A percentile compares a stretch with the other conserved stretches of the same genome.
Evolutionary conservation across 2,797 vertebrate species (phyloP).

Genomic region (Sebastiscus albofasciatus): DNA sequence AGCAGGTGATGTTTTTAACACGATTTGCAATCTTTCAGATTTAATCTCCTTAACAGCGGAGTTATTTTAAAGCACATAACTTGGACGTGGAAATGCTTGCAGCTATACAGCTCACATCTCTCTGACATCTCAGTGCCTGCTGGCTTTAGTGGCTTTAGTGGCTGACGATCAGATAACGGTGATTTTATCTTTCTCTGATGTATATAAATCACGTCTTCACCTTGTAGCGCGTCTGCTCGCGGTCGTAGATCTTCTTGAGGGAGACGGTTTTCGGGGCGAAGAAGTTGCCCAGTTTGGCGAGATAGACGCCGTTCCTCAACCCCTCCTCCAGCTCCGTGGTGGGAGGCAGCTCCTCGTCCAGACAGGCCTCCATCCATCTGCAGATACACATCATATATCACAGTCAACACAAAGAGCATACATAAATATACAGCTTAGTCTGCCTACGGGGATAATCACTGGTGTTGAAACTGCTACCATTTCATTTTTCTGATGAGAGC

Average conservation of each 20-base stretch:
- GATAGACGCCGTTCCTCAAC: conserved; percentile 94
- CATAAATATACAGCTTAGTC: background rate
- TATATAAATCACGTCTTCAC: conserved; percentile 67
- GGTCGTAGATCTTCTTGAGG: conserved; percentile 97
- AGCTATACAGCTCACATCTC: background rate
- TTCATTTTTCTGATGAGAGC: background rate
- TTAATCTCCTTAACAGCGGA: background rate
- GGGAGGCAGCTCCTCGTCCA: conserved; percentile 94
- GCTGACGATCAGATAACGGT: background rate
- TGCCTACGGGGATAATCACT: background rate
- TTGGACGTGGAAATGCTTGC: background rate
- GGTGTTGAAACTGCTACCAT: background rate
- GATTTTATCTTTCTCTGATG: background rate
- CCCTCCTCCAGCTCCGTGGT: conserved; percentile 98
- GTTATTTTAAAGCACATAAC: background rate
- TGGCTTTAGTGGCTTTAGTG: background rate
- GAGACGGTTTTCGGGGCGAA: conserved; percentile 95
- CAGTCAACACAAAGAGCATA: background rate
- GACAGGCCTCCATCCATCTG: conserved; percentile 99
- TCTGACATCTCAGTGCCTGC: no score
- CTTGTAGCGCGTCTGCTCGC: conserved; percentile 96
- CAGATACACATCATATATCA: background rate
- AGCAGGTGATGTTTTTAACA: background rate
- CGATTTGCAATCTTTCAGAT: background rate
- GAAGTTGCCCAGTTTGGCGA: conserved; percentile 98